Evolutionary conservation across 92 coral and sea anemone species (phyloP), one percentile per base, ranked within the genome.

Genomic region (Paragorgia papillata): DNA sequence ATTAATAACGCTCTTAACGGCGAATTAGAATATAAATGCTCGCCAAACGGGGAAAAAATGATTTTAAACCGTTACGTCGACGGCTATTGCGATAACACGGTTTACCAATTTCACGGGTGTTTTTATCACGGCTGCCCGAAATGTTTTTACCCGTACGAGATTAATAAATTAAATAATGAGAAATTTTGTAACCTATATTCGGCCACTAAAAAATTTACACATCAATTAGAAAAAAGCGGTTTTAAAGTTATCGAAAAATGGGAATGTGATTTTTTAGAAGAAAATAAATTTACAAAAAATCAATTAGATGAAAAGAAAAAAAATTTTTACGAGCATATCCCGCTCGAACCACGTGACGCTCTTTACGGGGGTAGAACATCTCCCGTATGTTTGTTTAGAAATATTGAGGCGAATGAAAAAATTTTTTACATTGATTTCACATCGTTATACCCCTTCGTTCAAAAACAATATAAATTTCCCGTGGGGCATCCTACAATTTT

Each of bases 191-290:
- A 7, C 7, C 0, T 58, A 17, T 19, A 27, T 19, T 21, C 24
- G 2, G 41, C 26, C 12, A 44, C 75, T 39, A 20, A 12, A 22
- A 18, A 37, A 37, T 68, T 68, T 21, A n/a, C 50, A 70, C 30
- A 25, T 9, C 62, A 70, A 21, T 44, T 70, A 19, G 25, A 70
- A 21, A 46, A 30, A 21, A 7, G 6, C 9, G 77, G 61, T 14
- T 70, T 48, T 49, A 70, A 48, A n/a, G n/a, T n/a, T 20, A 62
- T 70, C 50, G 20, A 70, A 37, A 48, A 19, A 22, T 50, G 62
- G 77, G 77, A 70, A 70, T 70, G 77, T 31, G 77, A 70, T 10
- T 70, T 27, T 46, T 48, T 70, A 46, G 24, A 54, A 21, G 50
- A 57, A 0, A 46, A 31, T 19, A 29, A 37, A 10, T 46, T 15